phyloP scores from a whole-genome alignment of 2,113 vertebrate species.

The Ictidomys tridecemlineatus region DNA sequence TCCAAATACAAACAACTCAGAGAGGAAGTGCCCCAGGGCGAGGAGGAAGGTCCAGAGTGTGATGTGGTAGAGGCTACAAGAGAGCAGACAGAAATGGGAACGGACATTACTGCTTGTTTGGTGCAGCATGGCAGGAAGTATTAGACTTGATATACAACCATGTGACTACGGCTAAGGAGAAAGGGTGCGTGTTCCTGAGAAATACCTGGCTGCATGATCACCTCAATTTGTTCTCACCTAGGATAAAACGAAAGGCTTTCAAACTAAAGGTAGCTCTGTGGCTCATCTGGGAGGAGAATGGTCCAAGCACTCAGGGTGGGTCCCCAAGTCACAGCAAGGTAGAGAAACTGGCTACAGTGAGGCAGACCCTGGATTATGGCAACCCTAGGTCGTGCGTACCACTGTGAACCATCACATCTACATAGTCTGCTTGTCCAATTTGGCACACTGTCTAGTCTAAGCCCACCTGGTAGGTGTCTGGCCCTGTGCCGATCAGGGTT shows the following conservation, averaged over 20 bases:
- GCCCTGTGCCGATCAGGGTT: neutral
- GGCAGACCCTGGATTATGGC: neutral
- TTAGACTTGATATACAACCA: neutral
- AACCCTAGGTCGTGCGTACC: neutral
- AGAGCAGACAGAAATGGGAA: conserved; percentile 46
- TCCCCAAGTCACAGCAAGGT: neutral
- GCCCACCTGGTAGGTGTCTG: neutral
- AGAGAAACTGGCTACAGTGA: neutral
- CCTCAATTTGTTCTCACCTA: neutral
- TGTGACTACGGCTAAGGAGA: neutral
- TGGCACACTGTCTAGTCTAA: neutral
- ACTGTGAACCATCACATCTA: neutral
- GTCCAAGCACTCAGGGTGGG: neutral
- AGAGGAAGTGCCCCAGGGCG: conserved; percentile 96
- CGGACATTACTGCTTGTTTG: neutral
- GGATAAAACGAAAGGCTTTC: neutral
- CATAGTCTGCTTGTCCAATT: neutral
- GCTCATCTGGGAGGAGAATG: neutral
- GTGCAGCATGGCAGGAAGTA: neutral
- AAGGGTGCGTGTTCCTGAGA: neutral
- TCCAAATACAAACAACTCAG: conserved; percentile 94
- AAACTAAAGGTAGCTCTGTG: too few relatives aligned
- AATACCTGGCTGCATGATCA: neutral
- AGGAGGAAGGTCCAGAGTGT: conserved; percentile 97
- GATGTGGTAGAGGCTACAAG: conserved; percentile 95